These are phyloP conservation scores for Zaprionus lachaisei DNA, from an alignment of 1,140 invertebrate genomes.

Conservation along the genomic window DNA sequence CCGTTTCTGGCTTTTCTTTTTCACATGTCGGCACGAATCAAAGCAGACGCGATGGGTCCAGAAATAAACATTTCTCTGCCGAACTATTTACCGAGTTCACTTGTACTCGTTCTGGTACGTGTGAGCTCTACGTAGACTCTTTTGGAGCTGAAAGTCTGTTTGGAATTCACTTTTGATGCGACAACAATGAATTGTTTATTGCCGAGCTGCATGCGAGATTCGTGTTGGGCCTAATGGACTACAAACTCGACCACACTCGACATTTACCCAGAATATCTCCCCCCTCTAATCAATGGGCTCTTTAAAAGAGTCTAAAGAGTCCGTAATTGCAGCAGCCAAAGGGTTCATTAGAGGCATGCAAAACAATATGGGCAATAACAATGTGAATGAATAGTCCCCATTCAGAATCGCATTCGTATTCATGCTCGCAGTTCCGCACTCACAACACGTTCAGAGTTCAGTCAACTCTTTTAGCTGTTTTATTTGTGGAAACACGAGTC, in stretches of 20 bases:
- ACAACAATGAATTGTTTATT: slow-evolving; percentile 74
- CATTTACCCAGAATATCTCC: slow-evolving; percentile 58
- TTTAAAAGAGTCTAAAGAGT: neutral
- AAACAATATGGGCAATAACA: slow-evolving; percentile 66
- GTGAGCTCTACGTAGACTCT: neutral
- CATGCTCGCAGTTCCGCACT: slow-evolving; percentile 10
- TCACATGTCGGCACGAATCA: slow-evolving; percentile 40
- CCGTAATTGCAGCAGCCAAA: slow-evolving; percentile 52
- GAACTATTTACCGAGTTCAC: neutral
- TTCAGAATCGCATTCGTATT: slow-evolving; percentile 1
- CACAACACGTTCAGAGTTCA: slow-evolving; percentile 46
- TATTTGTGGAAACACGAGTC: slow-evolving; percentile 32
- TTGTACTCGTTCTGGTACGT: slow-evolving; percentile 1
- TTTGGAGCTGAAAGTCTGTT: slow-evolving; percentile 42
- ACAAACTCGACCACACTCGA: slow-evolving; percentile 39
- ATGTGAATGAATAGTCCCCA: slow-evolving; percentile 13
- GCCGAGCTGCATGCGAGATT: slow-evolving; percentile 61
- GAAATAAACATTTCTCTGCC: neutral
- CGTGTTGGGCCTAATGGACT: slow-evolving; percentile 35
- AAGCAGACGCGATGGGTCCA: slow-evolving; percentile 31
- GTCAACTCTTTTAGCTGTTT: slow-evolving; percentile 43
- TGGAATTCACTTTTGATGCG: slow-evolving; percentile 54
- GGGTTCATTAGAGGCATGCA: slow-evolving; percentile 75
- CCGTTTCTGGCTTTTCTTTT: neutral
- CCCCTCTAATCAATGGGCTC: slow-evolving; percentile 12